Percentiles rank a stretch among this genome's conserved stretches.
Evolutionary conservation across 1,140 invertebrate genomes (phyloP).

Genomic region (Papilio polyxenes): DNA sequence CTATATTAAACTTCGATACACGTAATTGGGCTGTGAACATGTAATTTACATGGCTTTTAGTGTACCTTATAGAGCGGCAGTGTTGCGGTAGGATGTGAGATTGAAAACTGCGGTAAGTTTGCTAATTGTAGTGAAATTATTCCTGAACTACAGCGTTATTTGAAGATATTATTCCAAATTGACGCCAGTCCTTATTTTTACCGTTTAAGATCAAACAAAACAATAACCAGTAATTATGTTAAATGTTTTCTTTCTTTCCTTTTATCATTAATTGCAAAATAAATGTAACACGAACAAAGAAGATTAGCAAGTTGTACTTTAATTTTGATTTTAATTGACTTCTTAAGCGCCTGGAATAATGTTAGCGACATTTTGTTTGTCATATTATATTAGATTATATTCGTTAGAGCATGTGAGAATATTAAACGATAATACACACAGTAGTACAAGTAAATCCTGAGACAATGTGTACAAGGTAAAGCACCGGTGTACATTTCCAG

Average conservation of each 20-base stretch:
- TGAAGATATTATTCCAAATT: too few relatives aligned
- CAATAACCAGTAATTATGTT: too few relatives aligned
- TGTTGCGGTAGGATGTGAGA: not conserved
- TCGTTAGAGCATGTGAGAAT: not conserved
- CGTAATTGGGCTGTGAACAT: not conserved
- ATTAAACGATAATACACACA: not conserved
- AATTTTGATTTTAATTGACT: too few relatives aligned
- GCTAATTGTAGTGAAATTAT: conserved; percentile 17
- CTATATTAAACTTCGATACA: not conserved
- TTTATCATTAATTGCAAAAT: too few relatives aligned
- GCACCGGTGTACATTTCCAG: conserved; percentile 1
- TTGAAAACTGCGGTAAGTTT: conserved; percentile 16
- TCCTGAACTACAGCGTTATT: not conserved
- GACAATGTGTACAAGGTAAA: not conserved
- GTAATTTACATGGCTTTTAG: conserved; percentile 14
- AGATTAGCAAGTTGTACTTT: too few relatives aligned
- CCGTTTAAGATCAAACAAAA: too few relatives aligned
- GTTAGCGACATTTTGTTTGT: not conserved
- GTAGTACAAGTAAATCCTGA: not conserved
- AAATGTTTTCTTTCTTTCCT: too few relatives aligned
- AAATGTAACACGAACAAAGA: too few relatives aligned
- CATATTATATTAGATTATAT: not conserved
- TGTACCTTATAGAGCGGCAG: not conserved
- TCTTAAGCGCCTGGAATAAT: not conserved
- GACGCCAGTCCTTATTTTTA: too few relatives aligned